Percentiles rank a stretch among this genome's conserved stretches.
These are phyloP conservation scores for Pherbina coryleti DNA, from an alignment of 2,888 invertebrate species.

Conservation along the genomic window DNA sequence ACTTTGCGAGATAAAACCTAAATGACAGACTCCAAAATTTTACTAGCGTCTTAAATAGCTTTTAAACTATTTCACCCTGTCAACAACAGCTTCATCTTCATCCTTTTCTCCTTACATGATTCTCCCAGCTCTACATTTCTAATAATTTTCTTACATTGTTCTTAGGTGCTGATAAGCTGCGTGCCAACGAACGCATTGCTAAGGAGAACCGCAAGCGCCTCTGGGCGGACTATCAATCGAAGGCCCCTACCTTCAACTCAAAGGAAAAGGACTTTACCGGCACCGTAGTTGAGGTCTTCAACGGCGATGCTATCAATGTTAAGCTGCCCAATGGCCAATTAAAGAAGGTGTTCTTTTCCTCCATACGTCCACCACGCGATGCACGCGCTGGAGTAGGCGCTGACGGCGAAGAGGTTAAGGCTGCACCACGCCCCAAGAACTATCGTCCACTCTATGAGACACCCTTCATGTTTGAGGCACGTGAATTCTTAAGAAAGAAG, in stretches of 20 bases:
- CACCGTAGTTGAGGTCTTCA: slow-evolving; percentile 89
- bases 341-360: slow-evolving; percentile 95
- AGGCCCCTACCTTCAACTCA: slow-evolving; percentile 78
- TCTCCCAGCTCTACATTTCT: too few species aligned
- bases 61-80: slow-evolving; percentile 68
- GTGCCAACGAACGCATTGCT: slow-evolving; percentile 87
- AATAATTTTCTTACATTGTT: slow-evolving; percentile 17
- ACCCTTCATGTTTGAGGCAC: slow-evolving; percentile 98
- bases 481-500: slow-evolving; percentile 96
- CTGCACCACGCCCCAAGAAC: slow-evolving; percentile 78
- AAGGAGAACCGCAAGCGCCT: slow-evolving; percentile 88
- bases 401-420: slow-evolving; percentile 77
- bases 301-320: slow-evolving; percentile 93
- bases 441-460: slow-evolving; percentile 96
- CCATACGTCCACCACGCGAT: slow-evolving; percentile 93
- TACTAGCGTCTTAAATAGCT: slow-evolving; percentile 34
- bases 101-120: too few species aligned
- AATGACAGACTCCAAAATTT: slow-evolving; percentile 66
- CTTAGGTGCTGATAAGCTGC: slow-evolving; percentile 82
- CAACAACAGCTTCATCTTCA: slow-evolving; percentile 52
- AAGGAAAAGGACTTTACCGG: slow-evolving; percentile 87
- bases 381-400: slow-evolving; percentile 74
- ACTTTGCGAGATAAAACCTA: slow-evolving; percentile 57
- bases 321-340: slow-evolving; percentile 81
- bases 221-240: slow-evolving; percentile 93